Base-by-base conservation (phyloP, 2,888 invertebrate genomes). In the Clunio marinus region DNA sequence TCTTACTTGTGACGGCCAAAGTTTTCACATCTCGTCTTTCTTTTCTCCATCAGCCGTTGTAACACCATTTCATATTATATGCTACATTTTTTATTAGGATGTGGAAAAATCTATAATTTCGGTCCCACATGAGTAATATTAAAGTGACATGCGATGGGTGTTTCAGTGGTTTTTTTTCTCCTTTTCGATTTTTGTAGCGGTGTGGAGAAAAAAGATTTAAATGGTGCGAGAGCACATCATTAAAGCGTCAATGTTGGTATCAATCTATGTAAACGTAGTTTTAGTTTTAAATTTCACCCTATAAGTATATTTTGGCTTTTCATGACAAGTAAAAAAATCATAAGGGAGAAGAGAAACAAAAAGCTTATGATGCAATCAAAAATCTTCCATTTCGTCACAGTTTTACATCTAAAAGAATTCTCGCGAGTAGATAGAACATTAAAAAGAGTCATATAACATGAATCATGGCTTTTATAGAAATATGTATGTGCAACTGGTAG, bases 191-290 rank as follows among this genome's bases (percentile, higher is more conserved):
- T n/a, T n/a, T n/a, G n/a, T n/a, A n/a, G n/a, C 15, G 41, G 15
- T 3, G n/a, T n/a, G 41, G 41, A 41, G 41, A 41, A 15, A 41
- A 41, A 15, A 41, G 41, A 10, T 15, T n/a, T 15, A 41, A 41
- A 41, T 41, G 41, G 41, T 41, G 10, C 41, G 32, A 41, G 41
- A 15, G 41, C 2, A n/a, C 35, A 60, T 60, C 60, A 25, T 41
- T 60, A 60, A 60, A 60, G 60, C 60, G 37, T 60, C 37, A 60
- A 60, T 60, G 37, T 37, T 60, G 60, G 37, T 60, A 60, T 60
- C 60, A 60, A 60, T 60, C 37, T 37, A 60, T 60, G 24, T 60
- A 32, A 32, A 59, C 32, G 32, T 59, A 59, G 59, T 59, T 59
- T 27, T 59, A 20, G 32, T 17, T 41, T 41, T n/a, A n/a, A n/a